Conservation (phyloP, 2,797 vertebrate species). For the Psittacula derbiana region DNA sequence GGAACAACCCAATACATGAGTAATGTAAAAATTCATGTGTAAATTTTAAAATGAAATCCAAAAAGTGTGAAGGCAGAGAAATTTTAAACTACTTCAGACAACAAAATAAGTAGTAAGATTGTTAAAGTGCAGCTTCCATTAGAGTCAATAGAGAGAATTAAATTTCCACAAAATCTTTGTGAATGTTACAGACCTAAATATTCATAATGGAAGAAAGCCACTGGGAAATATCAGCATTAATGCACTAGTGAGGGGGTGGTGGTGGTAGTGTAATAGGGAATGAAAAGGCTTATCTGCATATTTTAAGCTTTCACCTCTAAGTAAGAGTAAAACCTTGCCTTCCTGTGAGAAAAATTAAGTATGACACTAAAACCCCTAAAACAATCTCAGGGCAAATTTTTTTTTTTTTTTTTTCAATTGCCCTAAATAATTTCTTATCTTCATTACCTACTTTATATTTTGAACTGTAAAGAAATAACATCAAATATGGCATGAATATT, state of each 20-base stretch:
- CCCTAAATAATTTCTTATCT: background rate
- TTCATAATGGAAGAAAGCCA: background rate
- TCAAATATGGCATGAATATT: background rate
- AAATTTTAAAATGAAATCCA: background rate
- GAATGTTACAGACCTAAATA: background rate
- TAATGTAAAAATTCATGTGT: background rate
- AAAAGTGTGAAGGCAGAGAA: background rate
- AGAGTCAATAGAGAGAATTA: background rate
- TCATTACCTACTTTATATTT: background rate
- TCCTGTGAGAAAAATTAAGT: background rate
- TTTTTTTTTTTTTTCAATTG: background rate
- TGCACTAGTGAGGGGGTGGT: accelerated
- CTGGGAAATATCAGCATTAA: background rate
- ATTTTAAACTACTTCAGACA: background rate
- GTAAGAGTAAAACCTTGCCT: background rate
- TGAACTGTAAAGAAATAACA: background rate
- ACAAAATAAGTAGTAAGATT: background rate
- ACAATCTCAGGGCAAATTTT: background rate
- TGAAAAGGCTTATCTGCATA: background rate
- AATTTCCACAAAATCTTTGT: background rate
- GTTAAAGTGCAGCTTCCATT: background rate
- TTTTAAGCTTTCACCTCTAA: background rate
- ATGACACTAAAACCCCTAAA: background rate
- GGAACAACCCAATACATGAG: background rate
- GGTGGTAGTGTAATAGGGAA: background rate